Conservation (phyloP, 2,888 invertebrate genomes). For the Synanthedon vespiformis region DNA sequence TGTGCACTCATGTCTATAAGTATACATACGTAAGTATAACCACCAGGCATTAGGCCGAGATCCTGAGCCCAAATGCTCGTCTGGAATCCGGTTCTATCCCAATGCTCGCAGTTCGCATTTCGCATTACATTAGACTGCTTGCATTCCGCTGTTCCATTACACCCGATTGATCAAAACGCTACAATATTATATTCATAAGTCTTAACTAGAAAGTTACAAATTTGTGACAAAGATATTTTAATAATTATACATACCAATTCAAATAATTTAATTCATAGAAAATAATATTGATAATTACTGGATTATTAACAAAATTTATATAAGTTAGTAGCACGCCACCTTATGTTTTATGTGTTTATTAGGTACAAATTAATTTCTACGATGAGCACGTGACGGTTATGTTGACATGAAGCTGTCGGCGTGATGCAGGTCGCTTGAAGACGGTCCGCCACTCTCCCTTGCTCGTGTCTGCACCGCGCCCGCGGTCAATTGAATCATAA, state of each 20-base stretch:
- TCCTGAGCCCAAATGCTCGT: slow-evolving; percentile 42
- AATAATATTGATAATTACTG: too few relatives aligned
- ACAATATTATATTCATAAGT: background rate
- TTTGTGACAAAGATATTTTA: too few relatives aligned
- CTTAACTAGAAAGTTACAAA: too few relatives aligned
- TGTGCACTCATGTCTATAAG: slow-evolving; percentile 3
- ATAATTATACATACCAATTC: too few relatives aligned
- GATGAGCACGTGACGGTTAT: slow-evolving; percentile 14
- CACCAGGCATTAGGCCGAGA: slow-evolving; percentile 19
- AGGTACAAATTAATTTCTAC: slow-evolving; percentile 28
- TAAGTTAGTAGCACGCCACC: too few relatives aligned
- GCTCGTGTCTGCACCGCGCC: background rate
- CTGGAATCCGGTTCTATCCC: slow-evolving; percentile 53
- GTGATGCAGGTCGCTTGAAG: slow-evolving; percentile 40
- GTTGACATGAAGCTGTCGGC: slow-evolving; percentile 16
- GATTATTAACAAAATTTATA: too few relatives aligned
- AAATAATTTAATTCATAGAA: too few relatives aligned
- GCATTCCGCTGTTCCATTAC: slow-evolving; percentile 33
- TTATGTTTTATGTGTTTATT: slow-evolving; percentile 1
- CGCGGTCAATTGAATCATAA: slow-evolving; percentile 57
- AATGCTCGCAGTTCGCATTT: slow-evolving; percentile 38
- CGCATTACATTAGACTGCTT: slow-evolving; percentile 56
- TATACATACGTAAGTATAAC: slow-evolving; percentile 1
- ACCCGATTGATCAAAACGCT: background rate
- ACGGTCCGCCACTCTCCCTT: slow-evolving; percentile 14